Evolutionary conservation across 2,888 invertebrate species (phyloP).

Genomic region (Drosophila longiperda): DNA sequence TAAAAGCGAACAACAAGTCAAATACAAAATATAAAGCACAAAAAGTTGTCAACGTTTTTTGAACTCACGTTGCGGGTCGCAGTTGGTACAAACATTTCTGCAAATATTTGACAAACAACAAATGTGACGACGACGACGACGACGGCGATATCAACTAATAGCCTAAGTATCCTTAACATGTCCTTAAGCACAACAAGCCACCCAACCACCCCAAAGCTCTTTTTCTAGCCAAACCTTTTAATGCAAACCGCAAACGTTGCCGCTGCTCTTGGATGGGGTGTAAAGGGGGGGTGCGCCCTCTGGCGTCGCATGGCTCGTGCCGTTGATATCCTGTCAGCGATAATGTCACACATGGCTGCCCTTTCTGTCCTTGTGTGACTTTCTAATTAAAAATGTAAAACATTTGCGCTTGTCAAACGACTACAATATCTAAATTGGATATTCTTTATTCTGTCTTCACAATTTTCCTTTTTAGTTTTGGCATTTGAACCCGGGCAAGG

Average conservation of each 20-base stretch:
- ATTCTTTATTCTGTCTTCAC: constrained; percentile 21
- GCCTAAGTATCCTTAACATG: constrained; percentile 64
- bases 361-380: constrained; percentile 45
- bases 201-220: constrained; percentile 1
- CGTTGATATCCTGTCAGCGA: constrained; percentile 66
- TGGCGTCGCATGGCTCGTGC: constrained; percentile 29
- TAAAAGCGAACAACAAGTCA: constrained; percentile 69
- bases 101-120: constrained; percentile 70
- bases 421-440: constrained; percentile 49
- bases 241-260: constrained; percentile 42
- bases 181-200: constrained; percentile 52
- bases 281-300: constrained; percentile 40
- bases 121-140: constrained; percentile 42
- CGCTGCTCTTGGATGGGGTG: constrained; percentile 38
- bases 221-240: constrained; percentile 45
- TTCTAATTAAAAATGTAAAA: constrained; percentile 81
- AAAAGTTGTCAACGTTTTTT: constrained; percentile 54
- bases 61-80: constrained; percentile 62
- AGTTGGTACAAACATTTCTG: constrained; percentile 67
- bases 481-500: constrained; percentile 18
- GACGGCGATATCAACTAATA: constrained; percentile 64
- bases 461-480: constrained; percentile 27
- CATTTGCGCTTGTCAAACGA: constrained; percentile 55
- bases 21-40: constrained; percentile 42
- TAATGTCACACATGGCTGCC: constrained; percentile 74